Base-by-base conservation (phyloP, 2,888 invertebrate genomes). In the Epistrophe grossulariae region DNA sequence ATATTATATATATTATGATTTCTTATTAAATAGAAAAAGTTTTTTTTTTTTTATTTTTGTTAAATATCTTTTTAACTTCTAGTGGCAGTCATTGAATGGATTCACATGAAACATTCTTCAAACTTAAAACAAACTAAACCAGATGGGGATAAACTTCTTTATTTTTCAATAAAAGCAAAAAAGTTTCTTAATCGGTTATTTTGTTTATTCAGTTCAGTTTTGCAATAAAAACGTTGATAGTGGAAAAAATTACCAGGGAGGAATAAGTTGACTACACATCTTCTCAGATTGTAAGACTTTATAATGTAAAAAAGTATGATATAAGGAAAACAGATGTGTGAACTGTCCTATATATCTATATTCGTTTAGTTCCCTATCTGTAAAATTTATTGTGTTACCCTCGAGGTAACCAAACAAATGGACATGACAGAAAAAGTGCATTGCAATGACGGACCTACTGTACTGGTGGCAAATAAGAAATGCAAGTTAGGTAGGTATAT, bases 1-100 rank as follows among this genome's bases (percentile, higher is more conserved):
- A 50, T 4, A 50, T 50, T 19, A 50, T 10, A 50, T 19, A 19
- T 50, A 19, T 48, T 17, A 48, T 48, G n/a, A 48, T 10, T 48
- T 48, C 45, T 45, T 11, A n/a, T 48, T 24, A 28, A 52, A 52
- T 52, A 24, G 28, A 52, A 52, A 50, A 38, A 70, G 59, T 59
- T 4, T 59, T 35, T 38, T 35, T 35, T 38, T 60, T 35, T 35
- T 4, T 31, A 31, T 31, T 35, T 35, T 4, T 31, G 5, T 31
- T 31, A 24, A 0, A 35, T 59, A 28, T n/a, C 15, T 17, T 17
- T 59, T 31, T 38, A 60, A 60, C 59, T 38, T 60, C 0, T 38
- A 5, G 15, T 19, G 19, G 1, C 4, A 17, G 17, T 5, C 10
- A 17, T 10, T 31, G 11, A 35, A 31, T 38, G n/a, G 17, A 38